Percentiles rank a stretch among this genome's conserved stretches.
Evolutionary conservation across 2,113 vertebrate species (phyloP).

Genomic region (Menidia beryllina): DNA sequence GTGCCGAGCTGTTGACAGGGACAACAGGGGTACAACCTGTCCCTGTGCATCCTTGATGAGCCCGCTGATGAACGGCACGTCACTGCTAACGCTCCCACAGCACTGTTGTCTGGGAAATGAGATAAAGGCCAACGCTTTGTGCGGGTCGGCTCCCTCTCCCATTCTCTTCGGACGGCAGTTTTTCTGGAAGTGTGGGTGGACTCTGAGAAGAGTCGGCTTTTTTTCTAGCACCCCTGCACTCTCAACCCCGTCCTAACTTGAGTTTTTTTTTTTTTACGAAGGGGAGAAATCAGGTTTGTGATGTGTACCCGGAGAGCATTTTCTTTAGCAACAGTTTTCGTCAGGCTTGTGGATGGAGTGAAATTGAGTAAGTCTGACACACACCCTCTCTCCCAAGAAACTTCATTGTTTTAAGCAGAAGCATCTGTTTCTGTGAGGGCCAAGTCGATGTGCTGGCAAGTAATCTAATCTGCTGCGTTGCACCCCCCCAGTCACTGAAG

Average conservation of each 20-base stretch:
- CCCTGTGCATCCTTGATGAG: slow-evolving; percentile 54
- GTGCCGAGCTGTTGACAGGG: slow-evolving; percentile 52
- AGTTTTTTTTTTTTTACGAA: slow-evolving; percentile 29
- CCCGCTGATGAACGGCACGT: slow-evolving; percentile 56
- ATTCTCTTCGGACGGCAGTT: slow-evolving; percentile 24
- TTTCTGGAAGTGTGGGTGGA: slow-evolving; percentile 33
- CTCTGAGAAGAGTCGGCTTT: slow-evolving; percentile 18
- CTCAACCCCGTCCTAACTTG: slow-evolving; percentile 22
- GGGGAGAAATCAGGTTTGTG: slow-evolving; percentile 23
- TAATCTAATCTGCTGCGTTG: slow-evolving; percentile 46
- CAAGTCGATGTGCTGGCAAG: slow-evolving; percentile 31
- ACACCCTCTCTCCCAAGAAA: slow-evolving; percentile 31
- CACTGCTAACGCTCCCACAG: slow-evolving; percentile 49
- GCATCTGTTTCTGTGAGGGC: slow-evolving; percentile 28
- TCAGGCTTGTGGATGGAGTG: slow-evolving; percentile 15
- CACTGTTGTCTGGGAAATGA: slow-evolving; percentile 51
- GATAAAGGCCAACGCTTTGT: slow-evolving; percentile 39
- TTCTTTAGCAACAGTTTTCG: slow-evolving; percentile 21
- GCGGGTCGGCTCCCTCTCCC: slow-evolving; percentile 1
- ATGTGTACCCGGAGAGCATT: slow-evolving; percentile 3
- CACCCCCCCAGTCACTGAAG: neutral
- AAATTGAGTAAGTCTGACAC: slow-evolving; percentile 26
- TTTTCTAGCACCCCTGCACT: slow-evolving; percentile 38
- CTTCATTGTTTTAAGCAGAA: slow-evolving; percentile 32
- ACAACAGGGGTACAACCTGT: slow-evolving; percentile 61